phyloP scores from a whole-genome alignment of 2,888 invertebrate genomes.

The Steinernema scapterisci region DNA sequence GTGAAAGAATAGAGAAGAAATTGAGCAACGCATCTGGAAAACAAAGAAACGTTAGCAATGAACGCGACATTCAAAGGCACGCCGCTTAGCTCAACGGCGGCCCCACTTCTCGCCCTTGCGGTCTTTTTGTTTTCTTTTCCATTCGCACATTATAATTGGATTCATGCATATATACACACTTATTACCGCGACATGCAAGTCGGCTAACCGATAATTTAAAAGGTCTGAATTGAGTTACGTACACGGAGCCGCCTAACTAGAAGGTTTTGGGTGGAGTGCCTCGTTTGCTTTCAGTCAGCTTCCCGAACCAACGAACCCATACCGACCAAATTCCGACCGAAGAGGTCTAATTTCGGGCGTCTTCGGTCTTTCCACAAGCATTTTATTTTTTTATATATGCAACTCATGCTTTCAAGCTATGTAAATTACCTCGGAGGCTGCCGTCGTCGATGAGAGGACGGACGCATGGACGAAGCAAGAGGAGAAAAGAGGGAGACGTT shows the following conservation, averaged over 20 bases:
- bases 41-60: constrained; percentile 17
- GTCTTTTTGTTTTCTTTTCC: constrained; percentile 30
- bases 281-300: too few species aligned
- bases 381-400: constrained; percentile 11
- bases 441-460: constrained; percentile 14
- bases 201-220: too few species aligned
- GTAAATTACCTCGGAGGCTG: constrained; percentile 20
- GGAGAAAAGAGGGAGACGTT: constrained; percentile 11
- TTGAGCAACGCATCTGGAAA: constrained; percentile 31
- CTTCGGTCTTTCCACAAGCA: neutral
- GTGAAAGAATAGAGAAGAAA: constrained; percentile 31
- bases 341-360: neutral
- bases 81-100: constrained; percentile 19
- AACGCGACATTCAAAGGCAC: constrained; percentile 9
- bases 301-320: too few species aligned
- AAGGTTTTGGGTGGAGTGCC: too few species aligned
- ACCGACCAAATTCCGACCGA: too few species aligned
- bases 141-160: constrained; percentile 32
- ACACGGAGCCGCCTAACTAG: neutral
- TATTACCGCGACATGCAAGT: constrained; percentile 30
- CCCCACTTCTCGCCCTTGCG: constrained; percentile 8
- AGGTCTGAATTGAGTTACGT: neutral
- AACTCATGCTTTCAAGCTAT: constrained; percentile 26
- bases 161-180: constrained; percentile 30
- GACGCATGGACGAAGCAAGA: constrained; percentile 6